These are phyloP conservation scores for Pilophorus perplexus DNA, from an alignment of 2,888 invertebrate genomes.

Conservation along the genomic window DNA sequence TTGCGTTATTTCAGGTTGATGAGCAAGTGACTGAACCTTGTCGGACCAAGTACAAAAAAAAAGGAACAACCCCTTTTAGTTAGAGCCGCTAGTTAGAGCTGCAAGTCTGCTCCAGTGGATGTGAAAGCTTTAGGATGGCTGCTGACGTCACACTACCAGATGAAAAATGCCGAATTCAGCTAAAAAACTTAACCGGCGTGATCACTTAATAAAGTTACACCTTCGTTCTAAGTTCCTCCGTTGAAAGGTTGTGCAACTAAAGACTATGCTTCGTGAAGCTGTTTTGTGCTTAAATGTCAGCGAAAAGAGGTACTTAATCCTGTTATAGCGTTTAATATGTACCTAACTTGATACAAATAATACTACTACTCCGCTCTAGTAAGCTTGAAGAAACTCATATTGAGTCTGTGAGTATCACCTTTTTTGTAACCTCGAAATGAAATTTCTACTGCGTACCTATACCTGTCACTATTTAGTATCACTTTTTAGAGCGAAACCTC, in stretches of 20 bases:
- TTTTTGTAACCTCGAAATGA: slow-evolving; percentile 26
- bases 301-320: slow-evolving; percentile 25
- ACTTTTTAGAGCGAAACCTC: no score
- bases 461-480: slow-evolving; percentile 9
- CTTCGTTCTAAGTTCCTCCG: slow-evolving; percentile 27
- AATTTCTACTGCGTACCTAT: slow-evolving; percentile 22
- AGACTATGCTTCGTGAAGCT: slow-evolving; percentile 15
- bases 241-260: slow-evolving; percentile 26
- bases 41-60: slow-evolving; percentile 36
- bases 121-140: neutral
- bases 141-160: no score
- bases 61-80: slow-evolving; percentile 30
- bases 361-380: slow-evolving; percentile 14
- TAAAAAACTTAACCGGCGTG: no score
- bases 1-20: slow-evolving; percentile 32
- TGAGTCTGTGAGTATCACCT: slow-evolving; percentile 26
- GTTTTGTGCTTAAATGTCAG: slow-evolving; percentile 24
- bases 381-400: slow-evolving; percentile 29
- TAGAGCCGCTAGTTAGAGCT: slow-evolving; percentile 32
- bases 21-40: slow-evolving; percentile 24
- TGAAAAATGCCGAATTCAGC: no score
- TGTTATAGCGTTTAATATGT: slow-evolving; percentile 2
- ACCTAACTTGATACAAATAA: neutral
- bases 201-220: no score
- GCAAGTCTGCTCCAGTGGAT: slow-evolving; percentile 6